Evolutionary conservation across 2,888 invertebrate species (phyloP).

Genomic region (Trypoxylon attenuatum): DNA sequence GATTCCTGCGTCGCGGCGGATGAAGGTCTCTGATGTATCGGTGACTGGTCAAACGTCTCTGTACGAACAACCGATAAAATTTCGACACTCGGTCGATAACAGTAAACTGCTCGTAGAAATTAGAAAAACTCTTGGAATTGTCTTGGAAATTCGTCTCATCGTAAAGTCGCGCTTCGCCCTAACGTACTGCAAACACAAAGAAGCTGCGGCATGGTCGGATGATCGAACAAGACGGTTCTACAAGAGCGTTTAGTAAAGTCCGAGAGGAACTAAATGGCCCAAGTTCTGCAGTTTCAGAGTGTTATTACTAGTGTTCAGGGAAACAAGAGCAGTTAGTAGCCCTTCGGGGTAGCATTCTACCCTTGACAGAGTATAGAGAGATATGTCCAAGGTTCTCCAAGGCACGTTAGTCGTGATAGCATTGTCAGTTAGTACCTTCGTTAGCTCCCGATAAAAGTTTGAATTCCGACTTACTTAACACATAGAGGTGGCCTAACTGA

Average conservation of each 20-base stretch:
- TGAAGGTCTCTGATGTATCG: conserved; percentile 35
- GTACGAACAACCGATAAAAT: conserved; percentile 44
- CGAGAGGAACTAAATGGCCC: conserved; percentile 14
- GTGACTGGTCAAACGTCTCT: conserved; percentile 23
- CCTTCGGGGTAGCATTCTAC: conserved; percentile 2
- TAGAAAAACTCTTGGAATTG: too few relatives aligned
- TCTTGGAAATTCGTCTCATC: too few relatives aligned
- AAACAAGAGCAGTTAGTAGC: conserved; percentile 26
- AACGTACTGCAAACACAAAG: too few relatives aligned
- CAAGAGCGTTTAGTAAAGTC: conserved; percentile 40
- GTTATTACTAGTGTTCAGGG: conserved; percentile 17
- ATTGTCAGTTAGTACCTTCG: conserved; percentile 51
- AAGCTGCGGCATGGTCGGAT: conserved; percentile 5
- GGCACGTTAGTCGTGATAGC: conserved; percentile 30
- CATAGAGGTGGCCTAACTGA: conserved; percentile 74
- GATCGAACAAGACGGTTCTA: conserved; percentile 3
- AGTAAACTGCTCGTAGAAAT: too few relatives aligned
- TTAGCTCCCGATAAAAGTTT: conserved; percentile 66
- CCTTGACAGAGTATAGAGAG: conserved; percentile 13
- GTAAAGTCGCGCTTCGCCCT: too few relatives aligned
- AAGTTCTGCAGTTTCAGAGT: conserved; percentile 5
- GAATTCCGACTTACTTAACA: conserved; percentile 74
- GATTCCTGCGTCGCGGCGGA: conserved; percentile 21
- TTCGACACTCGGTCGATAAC: conserved; percentile 39
- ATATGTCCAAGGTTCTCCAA: conserved; percentile 33